Conservation (phyloP, 2,797 vertebrate species). For the Lacerta viridis region DNA sequence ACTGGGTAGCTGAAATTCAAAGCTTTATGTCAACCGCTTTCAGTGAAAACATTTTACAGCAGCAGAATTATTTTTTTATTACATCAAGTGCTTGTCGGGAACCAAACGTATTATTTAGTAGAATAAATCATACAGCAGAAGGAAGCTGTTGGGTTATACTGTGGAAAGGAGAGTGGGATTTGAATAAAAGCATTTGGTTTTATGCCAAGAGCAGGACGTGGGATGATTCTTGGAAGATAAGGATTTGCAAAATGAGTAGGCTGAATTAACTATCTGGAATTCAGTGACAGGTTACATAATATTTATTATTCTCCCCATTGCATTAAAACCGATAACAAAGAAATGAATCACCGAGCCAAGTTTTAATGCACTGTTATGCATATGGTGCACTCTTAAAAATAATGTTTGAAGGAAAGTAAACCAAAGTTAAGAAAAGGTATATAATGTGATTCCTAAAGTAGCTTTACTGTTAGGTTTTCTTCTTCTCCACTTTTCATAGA, state of each 20-base stretch:
- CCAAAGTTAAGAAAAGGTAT: background rate
- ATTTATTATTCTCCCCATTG: constrained; percentile 11
- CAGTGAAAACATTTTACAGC: constrained; percentile 69
- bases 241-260: constrained; percentile 15
- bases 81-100: constrained; percentile 53
- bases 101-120: constrained; percentile 65
- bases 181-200: constrained; percentile 33
- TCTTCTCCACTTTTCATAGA: background rate
- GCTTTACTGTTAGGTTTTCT: background rate
- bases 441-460: background rate
- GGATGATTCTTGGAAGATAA: constrained; percentile 28
- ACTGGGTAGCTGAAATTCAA: constrained; percentile 30
- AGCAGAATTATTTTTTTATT: constrained; percentile 61
- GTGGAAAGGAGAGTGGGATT: constrained; percentile 22
- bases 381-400: background rate
- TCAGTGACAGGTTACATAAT: constrained; percentile 12
- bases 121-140: constrained; percentile 66
- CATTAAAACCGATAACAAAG: background rate
- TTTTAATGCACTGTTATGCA: background rate
- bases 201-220: background rate
- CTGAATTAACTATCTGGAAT: constrained; percentile 24
- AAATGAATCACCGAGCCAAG: constrained; percentile 3
- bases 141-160: constrained; percentile 55
- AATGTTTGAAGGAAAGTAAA: background rate
- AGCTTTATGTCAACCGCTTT: constrained; percentile 63